These are phyloP conservation scores for Xiphydria camelus DNA, from an alignment of 2,888 invertebrate species.

Conservation along the genomic window DNA sequence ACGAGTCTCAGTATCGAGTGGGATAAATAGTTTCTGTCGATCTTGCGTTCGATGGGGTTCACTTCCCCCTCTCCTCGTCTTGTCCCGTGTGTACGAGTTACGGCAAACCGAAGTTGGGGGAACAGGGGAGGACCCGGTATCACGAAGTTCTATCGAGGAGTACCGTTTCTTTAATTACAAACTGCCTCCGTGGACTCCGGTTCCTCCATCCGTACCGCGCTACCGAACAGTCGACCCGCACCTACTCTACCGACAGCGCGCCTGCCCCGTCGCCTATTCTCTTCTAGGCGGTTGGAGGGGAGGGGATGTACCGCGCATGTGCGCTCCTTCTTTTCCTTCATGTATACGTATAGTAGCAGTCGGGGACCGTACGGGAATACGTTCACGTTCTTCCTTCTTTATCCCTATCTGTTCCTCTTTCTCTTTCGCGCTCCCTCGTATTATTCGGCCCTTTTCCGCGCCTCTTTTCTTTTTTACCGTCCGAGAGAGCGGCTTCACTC, in stretches of 20 bases:
- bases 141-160: conserved; percentile 28
- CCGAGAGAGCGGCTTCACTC: conserved; percentile 8
- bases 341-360: background rate
- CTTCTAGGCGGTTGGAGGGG: no score
- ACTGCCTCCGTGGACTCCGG: conserved; percentile 23
- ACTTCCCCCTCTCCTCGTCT: no score
- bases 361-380: no score
- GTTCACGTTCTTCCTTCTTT: background rate
- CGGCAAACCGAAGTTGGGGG: no score
- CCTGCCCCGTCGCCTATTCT: no score
- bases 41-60: background rate
- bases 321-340: background rate
- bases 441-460: conserved; percentile 2
- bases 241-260: no score
- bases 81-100: no score
- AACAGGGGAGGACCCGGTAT: conserved; percentile 14
- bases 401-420: background rate
- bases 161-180: conserved; percentile 46
- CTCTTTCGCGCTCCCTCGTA: background rate
- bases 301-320: no score
- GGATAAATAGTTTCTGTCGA: conserved; percentile 3
- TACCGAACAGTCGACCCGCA: no score
- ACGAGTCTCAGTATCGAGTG: background rate
- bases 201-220: background rate
- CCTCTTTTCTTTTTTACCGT: conserved; percentile 7